Evolutionary conservation across 37 sponge, comb jelly and placozoan genomes (phyloP), one percentile per base, ranked within the genome.

Genomic region (Aphrocallistes beatrix): DNA sequence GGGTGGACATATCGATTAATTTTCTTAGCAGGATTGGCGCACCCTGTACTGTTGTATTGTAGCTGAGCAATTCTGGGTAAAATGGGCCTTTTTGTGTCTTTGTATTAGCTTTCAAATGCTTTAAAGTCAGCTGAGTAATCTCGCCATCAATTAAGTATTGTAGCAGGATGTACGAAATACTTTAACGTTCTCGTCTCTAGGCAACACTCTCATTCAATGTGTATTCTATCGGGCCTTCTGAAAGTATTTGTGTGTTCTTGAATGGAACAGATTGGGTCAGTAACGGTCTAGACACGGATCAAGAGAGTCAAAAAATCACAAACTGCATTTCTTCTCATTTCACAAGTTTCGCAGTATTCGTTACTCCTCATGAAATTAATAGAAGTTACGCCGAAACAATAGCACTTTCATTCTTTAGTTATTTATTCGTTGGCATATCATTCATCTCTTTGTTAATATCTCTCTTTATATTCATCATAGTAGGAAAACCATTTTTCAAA

Each of bases 401-500:
- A 32, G 75, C n/a, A 60, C 8, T 60, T 6, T 21, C 25, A 25
- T 19, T 13, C 3, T 60, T 60, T 1, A 60, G 17, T 28, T 60
- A 60, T 30, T 25, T 60, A 32, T 30, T 60, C 6, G 17, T 60
- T 60, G 25, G 32, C 3, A 60, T 60, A 19, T 60, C 75, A 21
- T 60, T 60, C 75, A 60, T 60, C 25, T 60, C 75, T 13, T 30
- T 60, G 17, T 25, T 60, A 60, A 60, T 60, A 19, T 3, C 75
- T 25, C 21, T 60, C 1, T 25, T 60, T 28, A 19, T 60, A 60
- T 60, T 60, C 34, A 25, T 19, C 21, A 60, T 60, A 25, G 75
- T 30, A 6, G 75, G 75, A 60, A 60, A 60, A 60, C 28, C 75
- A 25, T 60, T 60, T 30, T 60, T 60, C 75, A 60, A 60, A 60